Conservation (phyloP, 2,113 vertebrate species). For the Nymphicus hollandicus region DNA sequence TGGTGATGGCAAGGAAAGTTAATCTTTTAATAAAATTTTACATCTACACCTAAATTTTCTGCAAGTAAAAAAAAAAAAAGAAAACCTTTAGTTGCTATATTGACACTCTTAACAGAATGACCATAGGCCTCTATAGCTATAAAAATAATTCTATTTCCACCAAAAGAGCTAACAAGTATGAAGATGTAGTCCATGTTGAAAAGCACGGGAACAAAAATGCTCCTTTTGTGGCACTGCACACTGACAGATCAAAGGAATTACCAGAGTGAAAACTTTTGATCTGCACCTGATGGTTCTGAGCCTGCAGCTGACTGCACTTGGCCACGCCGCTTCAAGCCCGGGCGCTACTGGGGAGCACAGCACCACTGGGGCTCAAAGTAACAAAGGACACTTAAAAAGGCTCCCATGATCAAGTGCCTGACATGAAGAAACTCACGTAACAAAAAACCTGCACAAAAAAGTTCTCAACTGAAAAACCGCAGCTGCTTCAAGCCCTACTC, state of each 20-base stretch:
- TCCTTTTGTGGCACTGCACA: constrained; percentile 18
- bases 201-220: neutral
- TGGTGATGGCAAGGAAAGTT: neutral
- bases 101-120: neutral
- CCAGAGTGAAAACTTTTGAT: neutral
- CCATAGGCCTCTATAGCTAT: neutral
- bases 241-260: neutral
- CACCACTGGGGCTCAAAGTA: neutral
- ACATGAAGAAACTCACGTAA: neutral
- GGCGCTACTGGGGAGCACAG: neutral
- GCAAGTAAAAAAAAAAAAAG: neutral
- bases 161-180: neutral
- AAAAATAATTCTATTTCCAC: neutral
- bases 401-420: constrained; percentile 27
- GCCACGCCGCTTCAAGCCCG: fast-evolving
- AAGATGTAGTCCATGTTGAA: neutral
- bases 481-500: constrained; percentile 36
- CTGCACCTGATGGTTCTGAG: neutral
- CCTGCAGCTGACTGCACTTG: neutral
- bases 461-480: neutral
- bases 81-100: neutral
- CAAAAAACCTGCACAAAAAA: neutral
- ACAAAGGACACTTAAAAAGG: constrained; percentile 57
- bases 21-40: neutral
- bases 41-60: neutral